These are phyloP conservation scores for Xanthostigma xanthostigma DNA, from an alignment of 2,888 invertebrate species.

Conservation along the genomic window DNA sequence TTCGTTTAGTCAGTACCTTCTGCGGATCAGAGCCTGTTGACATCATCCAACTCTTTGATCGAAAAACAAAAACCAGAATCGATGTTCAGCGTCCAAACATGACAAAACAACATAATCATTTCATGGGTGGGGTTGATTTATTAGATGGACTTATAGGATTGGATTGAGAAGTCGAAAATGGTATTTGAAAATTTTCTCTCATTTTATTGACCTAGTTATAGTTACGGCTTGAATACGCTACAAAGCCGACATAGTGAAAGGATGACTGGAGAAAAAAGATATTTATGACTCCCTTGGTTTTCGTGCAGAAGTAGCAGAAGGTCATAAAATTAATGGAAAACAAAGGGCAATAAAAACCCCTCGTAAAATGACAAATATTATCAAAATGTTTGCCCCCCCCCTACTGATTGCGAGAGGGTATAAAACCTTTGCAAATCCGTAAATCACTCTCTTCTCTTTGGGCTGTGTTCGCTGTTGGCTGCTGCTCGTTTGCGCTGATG, in stretches of 20 bases:
- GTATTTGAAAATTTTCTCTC: conserved; percentile 6
- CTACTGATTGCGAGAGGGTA: too few species aligned
- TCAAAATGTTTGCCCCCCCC: too few species aligned
- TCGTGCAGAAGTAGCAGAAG: too few species aligned
- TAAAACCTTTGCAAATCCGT: too few species aligned
- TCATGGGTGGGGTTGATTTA: conserved; percentile 8
- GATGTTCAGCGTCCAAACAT: conserved; percentile 8
- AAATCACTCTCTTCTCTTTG: too few species aligned
- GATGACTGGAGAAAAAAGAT: neutral
- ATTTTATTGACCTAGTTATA: conserved; percentile 4
- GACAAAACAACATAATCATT: conserved; percentile 6
- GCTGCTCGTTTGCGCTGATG: too few species aligned
- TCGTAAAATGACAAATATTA: too few species aligned
- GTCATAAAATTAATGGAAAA: too few species aligned
- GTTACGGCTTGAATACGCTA: conserved; percentile 6
- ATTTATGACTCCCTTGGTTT: too few species aligned
- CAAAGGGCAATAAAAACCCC: too few species aligned
- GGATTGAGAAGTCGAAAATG: conserved; percentile 4
- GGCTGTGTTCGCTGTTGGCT: too few species aligned
- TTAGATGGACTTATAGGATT: conserved; percentile 7
- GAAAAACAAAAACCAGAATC: conserved; percentile 8
- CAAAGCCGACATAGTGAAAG: conserved; percentile 2
- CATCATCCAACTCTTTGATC: conserved; percentile 9
- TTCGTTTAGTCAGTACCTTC: conserved; percentile 11
- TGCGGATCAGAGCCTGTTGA: conserved; percentile 11